Evolutionary conservation across 2,113 vertebrate species (phyloP).

Genomic region (Antechinus flavipes): DNA sequence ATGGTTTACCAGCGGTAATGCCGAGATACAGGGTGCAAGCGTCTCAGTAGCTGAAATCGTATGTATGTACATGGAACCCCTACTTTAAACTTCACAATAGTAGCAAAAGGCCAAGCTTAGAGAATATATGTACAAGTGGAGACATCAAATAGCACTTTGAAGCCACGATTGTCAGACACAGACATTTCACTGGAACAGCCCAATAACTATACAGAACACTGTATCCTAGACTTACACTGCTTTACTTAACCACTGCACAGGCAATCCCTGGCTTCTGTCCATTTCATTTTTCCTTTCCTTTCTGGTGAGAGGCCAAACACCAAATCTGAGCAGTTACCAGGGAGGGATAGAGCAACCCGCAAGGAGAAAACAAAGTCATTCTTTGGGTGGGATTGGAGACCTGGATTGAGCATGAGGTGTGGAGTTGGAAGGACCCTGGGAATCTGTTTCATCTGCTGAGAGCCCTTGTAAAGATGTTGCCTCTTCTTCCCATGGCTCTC

Average conservation of each 20-base stretch:
- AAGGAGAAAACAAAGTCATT: background rate
- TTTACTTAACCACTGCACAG: background rate
- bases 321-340: background rate
- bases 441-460: background rate
- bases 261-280: background rate
- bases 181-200: slow-evolving; percentile 68
- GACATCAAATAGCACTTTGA: slow-evolving; percentile 68
- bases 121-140: slow-evolving; percentile 81
- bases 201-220: slow-evolving; percentile 37
- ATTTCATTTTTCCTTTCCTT: background rate
- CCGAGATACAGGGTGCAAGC: slow-evolving; percentile 35
- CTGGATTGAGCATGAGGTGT: background rate
- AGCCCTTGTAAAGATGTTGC: background rate
- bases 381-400: background rate
- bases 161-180: slow-evolving; percentile 76
- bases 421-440: background rate
- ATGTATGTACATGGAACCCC: slow-evolving; percentile 76
- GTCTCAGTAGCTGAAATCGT: slow-evolving; percentile 59
- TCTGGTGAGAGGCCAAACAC: background rate
- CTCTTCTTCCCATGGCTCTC: background rate
- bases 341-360: background rate
- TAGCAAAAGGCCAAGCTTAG: slow-evolving; percentile 73
- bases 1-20: slow-evolving; percentile 21
- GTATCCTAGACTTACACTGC: slow-evolving; percentile 10
- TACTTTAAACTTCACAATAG: slow-evolving; percentile 43